Conservation (phyloP, 2,888 invertebrate species). For the Stenurella melanura region DNA sequence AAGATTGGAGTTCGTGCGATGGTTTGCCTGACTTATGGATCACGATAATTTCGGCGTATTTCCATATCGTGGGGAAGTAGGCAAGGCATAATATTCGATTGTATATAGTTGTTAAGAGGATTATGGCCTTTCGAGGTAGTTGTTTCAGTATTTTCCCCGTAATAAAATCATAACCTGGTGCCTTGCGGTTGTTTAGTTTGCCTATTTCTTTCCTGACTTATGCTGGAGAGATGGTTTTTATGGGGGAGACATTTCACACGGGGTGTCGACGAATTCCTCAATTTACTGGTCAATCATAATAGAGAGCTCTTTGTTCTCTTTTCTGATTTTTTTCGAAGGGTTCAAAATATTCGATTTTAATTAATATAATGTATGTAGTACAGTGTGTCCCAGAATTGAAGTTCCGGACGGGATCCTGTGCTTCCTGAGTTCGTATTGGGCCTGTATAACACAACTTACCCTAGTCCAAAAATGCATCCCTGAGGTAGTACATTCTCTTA, state of each 20-base stretch:
- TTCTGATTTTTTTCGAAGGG: no score
- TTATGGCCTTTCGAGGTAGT: neutral
- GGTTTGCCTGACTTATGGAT: neutral
- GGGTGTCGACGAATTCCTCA: neutral
- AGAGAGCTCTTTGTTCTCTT: no score
- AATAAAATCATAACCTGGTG: neutral
- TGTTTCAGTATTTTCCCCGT: no score
- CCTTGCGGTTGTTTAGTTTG: neutral
- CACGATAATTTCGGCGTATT: no score
- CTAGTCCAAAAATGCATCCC: no score
- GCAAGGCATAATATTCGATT: neutral
- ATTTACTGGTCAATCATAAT: neutral
- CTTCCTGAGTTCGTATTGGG: no score
- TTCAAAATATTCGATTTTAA: no score
- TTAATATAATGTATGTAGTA: no score
- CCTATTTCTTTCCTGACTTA: constrained; percentile 13
- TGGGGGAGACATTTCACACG: neutral
- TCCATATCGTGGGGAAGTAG: neutral
- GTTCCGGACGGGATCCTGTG: no score
- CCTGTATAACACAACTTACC: no score
- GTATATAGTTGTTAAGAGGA: neutral
- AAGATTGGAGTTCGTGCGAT: neutral
- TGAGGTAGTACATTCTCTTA: no score
- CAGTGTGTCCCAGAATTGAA: no score
- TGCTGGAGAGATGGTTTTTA: neutral